phyloP scores from a whole-genome alignment of 2,113 vertebrate species.

The Rallus limicola region DNA sequence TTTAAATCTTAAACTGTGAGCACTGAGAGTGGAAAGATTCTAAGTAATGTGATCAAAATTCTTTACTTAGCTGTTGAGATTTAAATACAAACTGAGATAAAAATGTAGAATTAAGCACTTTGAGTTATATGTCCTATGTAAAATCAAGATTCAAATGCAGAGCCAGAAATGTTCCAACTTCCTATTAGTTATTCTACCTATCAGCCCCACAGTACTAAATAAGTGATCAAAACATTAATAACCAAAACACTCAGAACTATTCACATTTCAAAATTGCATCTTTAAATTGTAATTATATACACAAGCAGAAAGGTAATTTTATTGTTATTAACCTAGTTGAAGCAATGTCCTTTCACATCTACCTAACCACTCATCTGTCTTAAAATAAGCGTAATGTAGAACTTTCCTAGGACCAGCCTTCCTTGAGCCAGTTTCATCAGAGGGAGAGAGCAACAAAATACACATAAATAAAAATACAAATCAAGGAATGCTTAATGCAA shows the following conservation, averaged over 20 bases:
- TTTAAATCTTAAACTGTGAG: background rate
- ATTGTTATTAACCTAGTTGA: background rate
- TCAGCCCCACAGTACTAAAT: background rate
- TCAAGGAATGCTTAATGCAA: background rate
- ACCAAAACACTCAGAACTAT: background rate
- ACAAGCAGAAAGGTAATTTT: background rate
- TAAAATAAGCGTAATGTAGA: background rate
- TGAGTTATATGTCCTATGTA: background rate
- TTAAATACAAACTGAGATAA: background rate
- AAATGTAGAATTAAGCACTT: background rate
- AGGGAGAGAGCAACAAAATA: background rate
- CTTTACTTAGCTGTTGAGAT: background rate
- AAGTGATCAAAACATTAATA: background rate
- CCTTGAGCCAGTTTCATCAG: background rate
- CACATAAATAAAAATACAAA: background rate
- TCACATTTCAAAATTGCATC: background rate
- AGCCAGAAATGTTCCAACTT: background rate
- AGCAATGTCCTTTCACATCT: background rate
- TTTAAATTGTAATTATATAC: background rate
- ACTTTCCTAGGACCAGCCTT: background rate
- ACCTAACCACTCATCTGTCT: background rate
- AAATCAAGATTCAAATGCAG: background rate
- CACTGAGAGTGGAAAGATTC: background rate
- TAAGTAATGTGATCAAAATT: background rate
- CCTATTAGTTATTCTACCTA: background rate